Percentiles rank a stretch among this genome's conserved stretches.
Conservation (phyloP, 1,140 invertebrate genomes). For the Hylaeus anthracinus region DNA sequence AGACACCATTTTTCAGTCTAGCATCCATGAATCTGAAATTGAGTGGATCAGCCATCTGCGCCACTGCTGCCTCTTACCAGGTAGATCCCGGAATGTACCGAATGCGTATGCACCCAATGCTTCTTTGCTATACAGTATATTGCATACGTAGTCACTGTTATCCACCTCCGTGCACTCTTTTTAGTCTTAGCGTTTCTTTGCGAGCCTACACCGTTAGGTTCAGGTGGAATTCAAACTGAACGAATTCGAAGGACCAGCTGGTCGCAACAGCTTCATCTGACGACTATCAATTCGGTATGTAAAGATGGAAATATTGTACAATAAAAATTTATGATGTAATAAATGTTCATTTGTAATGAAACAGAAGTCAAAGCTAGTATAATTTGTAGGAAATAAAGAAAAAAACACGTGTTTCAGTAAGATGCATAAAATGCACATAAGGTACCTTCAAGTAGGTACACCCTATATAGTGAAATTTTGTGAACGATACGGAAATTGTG, state of each 20-base stretch:
- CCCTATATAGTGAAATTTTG: no score
- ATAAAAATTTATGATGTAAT: no score
- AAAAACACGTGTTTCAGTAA: no score
- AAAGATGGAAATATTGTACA: no score
- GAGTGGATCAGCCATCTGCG: conserved; percentile 67
- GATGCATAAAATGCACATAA: no score
- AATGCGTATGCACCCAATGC: conserved; percentile 18
- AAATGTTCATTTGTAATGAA: no score
- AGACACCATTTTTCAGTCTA: conserved; percentile 66
- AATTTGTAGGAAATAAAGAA: no score
- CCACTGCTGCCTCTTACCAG: conserved; percentile 48
- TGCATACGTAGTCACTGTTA: conserved; percentile 18
- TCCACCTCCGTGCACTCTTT: background rate
- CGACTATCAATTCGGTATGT: no score
- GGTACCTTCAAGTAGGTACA: no score
- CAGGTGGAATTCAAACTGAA: background rate
- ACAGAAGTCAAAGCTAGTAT: no score
- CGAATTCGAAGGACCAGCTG: background rate
- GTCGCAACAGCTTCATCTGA: background rate
- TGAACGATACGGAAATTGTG: no score
- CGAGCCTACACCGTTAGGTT: background rate
- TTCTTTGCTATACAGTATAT: conserved; percentile 5
- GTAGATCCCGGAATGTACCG: conserved; percentile 40
- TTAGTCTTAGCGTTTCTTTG: background rate
- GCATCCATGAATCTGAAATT: conserved; percentile 71